Base-by-base conservation (phyloP, 2,888 invertebrate species). In the Dysmachus trigonus region DNA sequence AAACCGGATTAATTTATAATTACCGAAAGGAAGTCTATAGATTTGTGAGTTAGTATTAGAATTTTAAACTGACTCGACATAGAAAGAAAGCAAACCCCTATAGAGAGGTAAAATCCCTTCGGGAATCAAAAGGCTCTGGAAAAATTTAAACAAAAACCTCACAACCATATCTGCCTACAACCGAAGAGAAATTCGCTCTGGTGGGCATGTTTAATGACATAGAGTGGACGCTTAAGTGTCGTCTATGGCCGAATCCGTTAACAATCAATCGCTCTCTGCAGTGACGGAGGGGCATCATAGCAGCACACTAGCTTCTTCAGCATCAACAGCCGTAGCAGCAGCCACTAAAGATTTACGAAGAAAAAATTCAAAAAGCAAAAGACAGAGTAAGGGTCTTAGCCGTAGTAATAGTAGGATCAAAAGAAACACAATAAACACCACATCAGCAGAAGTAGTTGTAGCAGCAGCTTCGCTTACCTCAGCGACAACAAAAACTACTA, bases 191-290 rank as follows among this genome's bases (percentile, higher is more conserved):
- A 73, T 76, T 85, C 53, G 76, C 85, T 76, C 85, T 85, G 62
- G 85, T 85, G 85, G 83, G 92, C 91, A 92, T 92, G 92, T 91
- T 92, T 90, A 91, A 91, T 91, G 91, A 90, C 90, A 90, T 91
- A 89, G 90, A 90, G 94, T 94, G 94, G 94, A 94, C 94, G 94
- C 93, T 94, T 94, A 95, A 95, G 95, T 95, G 95, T 95, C 95
- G 96, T 96, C 96, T 96, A 96, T 96, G 96, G 96, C 96, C 95
- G 95, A 96, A 95, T 95, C 96, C 95, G 95, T 95, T 95, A 95
- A 94, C 94, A 94, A 94, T 94, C 94, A 95, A 94, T 94, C 94
- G 93, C 94, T 94, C 94, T 94, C 94, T 94, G 94, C 94, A 94
- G 94, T 94, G 93, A 94, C 94, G 94, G 95, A 95, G 94, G 95